Evolutionary conservation across 2,113 vertebrate species (phyloP).

Genomic region (Dascyllus trimaculatus): DNA sequence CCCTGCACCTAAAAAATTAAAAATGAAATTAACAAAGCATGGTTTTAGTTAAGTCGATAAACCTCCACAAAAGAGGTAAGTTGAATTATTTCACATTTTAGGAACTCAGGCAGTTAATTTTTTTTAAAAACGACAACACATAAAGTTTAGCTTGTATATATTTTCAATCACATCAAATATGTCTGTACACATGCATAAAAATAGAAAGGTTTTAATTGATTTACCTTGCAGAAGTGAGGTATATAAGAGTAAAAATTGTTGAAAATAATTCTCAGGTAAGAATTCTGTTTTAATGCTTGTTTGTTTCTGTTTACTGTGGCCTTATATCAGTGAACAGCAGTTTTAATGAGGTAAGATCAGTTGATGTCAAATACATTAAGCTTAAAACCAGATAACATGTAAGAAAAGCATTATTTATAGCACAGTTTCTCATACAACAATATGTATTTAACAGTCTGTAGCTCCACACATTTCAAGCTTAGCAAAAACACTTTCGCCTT

Average conservation of each 20-base stretch:
- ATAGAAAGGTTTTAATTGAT: constrained; percentile 10
- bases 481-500: constrained; percentile 93
- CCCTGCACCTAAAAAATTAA: constrained; percentile 80
- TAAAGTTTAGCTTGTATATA: no score
- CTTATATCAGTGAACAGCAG: not conserved
- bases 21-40: not conserved
- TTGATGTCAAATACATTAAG: not conserved
- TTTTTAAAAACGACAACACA: no score
- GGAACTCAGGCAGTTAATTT: no score
- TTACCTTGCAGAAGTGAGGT: constrained; percentile 23
- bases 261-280: not conserved
- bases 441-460: not conserved
- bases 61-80: no score
- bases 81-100: no score
- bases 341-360: constrained; percentile 3
- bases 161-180: not conserved
- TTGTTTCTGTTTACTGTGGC: not conserved
- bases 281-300: not conserved
- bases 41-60: not conserved
- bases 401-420: not conserved
- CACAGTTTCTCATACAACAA: constrained; percentile 5
- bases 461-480: constrained; percentile 2
- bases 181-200: not conserved
- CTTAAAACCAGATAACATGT: not conserved
- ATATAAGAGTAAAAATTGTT: not conserved